Base-by-base conservation (phyloP, 2,888 invertebrate genomes). In the Callyntrura sp. region DNA sequence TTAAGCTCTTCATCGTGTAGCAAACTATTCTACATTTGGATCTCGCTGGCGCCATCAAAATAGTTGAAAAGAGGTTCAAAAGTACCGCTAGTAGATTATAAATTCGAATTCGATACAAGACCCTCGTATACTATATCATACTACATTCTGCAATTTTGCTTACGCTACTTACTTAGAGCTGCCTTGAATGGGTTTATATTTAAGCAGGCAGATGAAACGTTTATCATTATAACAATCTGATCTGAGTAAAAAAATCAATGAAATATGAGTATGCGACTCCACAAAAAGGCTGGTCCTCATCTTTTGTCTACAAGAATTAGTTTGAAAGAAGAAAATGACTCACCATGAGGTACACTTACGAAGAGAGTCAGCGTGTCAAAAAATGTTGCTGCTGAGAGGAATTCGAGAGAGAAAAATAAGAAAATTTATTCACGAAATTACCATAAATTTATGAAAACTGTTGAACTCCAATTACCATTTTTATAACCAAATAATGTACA, bases 391-490 rank as follows among this genome's bases (percentile, higher is more conserved):
- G 79, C 79, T 79, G 60, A 57, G 55, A 78, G 79, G 28, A 79
- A 79, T 79, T 78, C 55, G 55, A 65, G 60, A 20, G 60, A 20
- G 23, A 23, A 65, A 65, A 65, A 25, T 43, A 43, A 12, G 48
- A 65, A 79, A 79, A 23, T 45, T n/a, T 28, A 51, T 83, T 51
- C 83, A 83, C 25, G 70, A 83, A 83, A 83, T 83, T 28, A 68
- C 45, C 83, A 68, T 83, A 83, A 83, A 83, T 70, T 82, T 70
- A 51, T 68, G 23, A 68, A 70, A 83, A 83, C 28, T 48, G 78
- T 55, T 78, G 48, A 70, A 51, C 84, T 35, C 25, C 25, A 84
- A 84, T 84, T 84, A 84, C 70, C 68, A 84, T 84, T 84, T 84
- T 82, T 82, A 82, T 82, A 82, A 82, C 65, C 82, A 62, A 65